Evolutionary conservation across 2,113 vertebrate genomes (phyloP), one percentile per base, ranked within the genome.

Genomic region (Melanotaenia duboulayi): DNA sequence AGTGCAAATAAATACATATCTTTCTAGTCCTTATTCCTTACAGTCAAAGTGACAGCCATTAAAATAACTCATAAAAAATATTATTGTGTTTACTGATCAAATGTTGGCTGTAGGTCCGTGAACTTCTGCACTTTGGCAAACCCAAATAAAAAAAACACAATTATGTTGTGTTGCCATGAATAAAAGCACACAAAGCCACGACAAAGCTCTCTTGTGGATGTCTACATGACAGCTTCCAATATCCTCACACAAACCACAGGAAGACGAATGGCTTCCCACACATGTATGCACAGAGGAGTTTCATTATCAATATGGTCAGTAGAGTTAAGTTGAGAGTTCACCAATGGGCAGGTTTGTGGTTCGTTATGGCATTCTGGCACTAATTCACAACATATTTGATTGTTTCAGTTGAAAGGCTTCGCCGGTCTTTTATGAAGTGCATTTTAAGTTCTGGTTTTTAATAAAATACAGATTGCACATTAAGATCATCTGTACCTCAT

Each of bases 321-420:
- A 82, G 2, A 64, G 82, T 68, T 32, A 54, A 77, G 87, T 77
- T 91, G 82, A 90, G 80, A 87, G 88, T 85, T 91, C 82, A 85
- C 35, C 37, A 3, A 39, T 19, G 65, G 80, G 72, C 61, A 54
- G 71, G 51, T 65, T 82, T 89, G 80, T 75, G 85, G 88, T 87
- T 83, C 11, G 16, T n/a, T 66, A 74, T 81, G 76, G 78, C 82
- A 88, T 89, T 80, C 17, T 35, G 70, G 78, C 71, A 56, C 73
- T 86, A 91, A 90, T 88, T 90, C 74, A 78, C 82, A 89, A 86
- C 87, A 89, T 91, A 73, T 81, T 86, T 58, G 51, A 74, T 65
- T 78, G 62, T 80, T 86, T 70, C 71, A 87, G 85, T 89, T 92
- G 76, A 90, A 90, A 89, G 86, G 81, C 65, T 82, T 80, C n/a